phyloP scores from a whole-genome alignment of 1,140 invertebrate genomes.

The Drosophila sproati region DNA sequence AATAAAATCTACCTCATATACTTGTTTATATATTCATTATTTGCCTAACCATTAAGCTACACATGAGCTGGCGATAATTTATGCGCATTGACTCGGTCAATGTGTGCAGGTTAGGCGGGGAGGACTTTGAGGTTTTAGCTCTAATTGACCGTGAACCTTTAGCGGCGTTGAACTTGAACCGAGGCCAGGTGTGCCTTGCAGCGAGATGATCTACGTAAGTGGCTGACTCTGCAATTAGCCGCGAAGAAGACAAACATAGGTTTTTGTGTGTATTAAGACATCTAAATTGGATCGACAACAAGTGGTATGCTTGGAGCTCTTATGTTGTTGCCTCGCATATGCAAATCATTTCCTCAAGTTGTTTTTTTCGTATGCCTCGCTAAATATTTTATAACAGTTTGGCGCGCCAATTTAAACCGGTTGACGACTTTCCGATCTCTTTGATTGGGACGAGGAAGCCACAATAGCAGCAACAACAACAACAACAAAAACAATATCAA shows the following conservation, averaged over 20 bases:
- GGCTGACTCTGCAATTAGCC: slow-evolving; percentile 63
- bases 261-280: slow-evolving; percentile 18
- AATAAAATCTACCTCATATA: slow-evolving; percentile 33
- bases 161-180: slow-evolving; percentile 71
- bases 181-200: slow-evolving; percentile 31
- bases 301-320: background rate
- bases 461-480: slow-evolving; percentile 27
- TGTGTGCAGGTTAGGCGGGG: background rate
- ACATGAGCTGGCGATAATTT: slow-evolving; percentile 53
- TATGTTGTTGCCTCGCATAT: slow-evolving; percentile 35
- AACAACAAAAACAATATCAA: slow-evolving; percentile 7
- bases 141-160: slow-evolving; percentile 76
- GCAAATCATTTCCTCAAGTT: slow-evolving; percentile 79
- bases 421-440: slow-evolving; percentile 48
- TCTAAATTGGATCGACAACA: slow-evolving; percentile 61
- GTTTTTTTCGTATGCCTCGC: slow-evolving; percentile 48
- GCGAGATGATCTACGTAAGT: slow-evolving; percentile 48
- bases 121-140: slow-evolving; percentile 22
- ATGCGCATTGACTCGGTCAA: slow-evolving; percentile 18
- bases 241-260: background rate
- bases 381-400: slow-evolving; percentile 39
- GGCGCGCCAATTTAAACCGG: slow-evolving; percentile 65
- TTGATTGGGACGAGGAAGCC: slow-evolving; percentile 60
- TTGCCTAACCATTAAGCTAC: slow-evolving; percentile 41
- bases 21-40: slow-evolving; percentile 34